These are phyloP conservation scores for Salminus brasiliensis DNA, from an alignment of 2,113 vertebrate genomes.

Conservation along the genomic window DNA sequence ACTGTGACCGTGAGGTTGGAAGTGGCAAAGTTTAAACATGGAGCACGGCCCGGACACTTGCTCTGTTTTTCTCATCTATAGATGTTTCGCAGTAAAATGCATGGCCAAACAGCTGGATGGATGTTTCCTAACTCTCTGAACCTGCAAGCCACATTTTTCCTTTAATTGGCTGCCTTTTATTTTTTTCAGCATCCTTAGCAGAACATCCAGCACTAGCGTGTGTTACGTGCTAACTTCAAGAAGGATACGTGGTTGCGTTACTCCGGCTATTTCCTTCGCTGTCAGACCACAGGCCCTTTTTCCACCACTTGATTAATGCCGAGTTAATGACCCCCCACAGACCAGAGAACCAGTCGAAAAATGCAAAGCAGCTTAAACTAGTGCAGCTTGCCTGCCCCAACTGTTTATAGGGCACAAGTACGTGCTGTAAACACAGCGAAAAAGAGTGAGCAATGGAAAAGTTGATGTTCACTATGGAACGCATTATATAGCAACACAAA, in stretches of 20 bases:
- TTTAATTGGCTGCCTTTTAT: conserved; percentile 23
- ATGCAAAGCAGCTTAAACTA: conserved; percentile 58
- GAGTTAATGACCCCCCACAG: conserved; percentile 57
- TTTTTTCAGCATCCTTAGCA: conserved; percentile 31
- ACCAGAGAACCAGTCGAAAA: conserved; percentile 50
- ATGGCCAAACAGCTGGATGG: conserved; percentile 8
- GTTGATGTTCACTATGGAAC: conserved; percentile 47
- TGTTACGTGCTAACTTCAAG: conserved; percentile 53
- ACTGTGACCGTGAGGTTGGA: conserved; percentile 8
- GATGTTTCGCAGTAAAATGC: conserved; percentile 27
- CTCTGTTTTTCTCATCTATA: conserved; percentile 36
- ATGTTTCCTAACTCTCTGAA: conserved; percentile 38
- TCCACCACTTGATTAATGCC: conserved; percentile 53
- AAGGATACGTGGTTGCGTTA: conserved; percentile 30
- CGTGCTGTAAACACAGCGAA: conserved; percentile 52
- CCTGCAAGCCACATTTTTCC: conserved; percentile 43
- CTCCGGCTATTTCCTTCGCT: conserved; percentile 39
- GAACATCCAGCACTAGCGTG: conserved; percentile 32
- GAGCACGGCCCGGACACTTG: conserved; percentile 4
- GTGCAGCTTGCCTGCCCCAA: conserved; percentile 53
- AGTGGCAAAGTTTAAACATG: conserved; percentile 7
- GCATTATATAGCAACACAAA: conserved; percentile 32
- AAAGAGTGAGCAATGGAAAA: conserved; percentile 46
- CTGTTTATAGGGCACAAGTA: conserved; percentile 51
- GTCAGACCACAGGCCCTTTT: conserved; percentile 53